Conservation (phyloP, 2,113 vertebrate genomes). For the Accipiter cooperii region DNA sequence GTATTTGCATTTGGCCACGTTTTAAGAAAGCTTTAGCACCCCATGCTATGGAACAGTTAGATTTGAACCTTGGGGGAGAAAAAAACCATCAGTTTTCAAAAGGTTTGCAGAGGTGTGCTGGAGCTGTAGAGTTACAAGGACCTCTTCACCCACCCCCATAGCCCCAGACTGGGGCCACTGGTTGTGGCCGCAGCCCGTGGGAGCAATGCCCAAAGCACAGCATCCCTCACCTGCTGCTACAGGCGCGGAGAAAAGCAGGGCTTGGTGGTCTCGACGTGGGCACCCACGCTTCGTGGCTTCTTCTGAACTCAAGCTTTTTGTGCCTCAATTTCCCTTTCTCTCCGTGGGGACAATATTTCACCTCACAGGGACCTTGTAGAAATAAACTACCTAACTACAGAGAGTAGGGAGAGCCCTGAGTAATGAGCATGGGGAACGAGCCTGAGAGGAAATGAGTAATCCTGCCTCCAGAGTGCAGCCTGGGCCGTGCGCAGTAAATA, state of each 20-base stretch:
- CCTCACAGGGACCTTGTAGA: not conserved
- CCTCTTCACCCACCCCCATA: not conserved
- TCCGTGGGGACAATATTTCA: not conserved
- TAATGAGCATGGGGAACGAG: not conserved
- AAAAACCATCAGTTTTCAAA: not conserved
- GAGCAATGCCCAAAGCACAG: not conserved
- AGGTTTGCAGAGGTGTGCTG: not conserved
- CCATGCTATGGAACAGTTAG: not conserved
- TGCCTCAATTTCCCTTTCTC: not conserved
- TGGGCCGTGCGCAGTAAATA: not conserved
- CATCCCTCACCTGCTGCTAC: not conserved
- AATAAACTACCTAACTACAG: not conserved
- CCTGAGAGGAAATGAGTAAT: conserved; percentile 23
- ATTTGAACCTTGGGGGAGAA: not conserved
- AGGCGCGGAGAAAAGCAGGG: not conserved
- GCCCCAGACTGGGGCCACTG: not conserved
- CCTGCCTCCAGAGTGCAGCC: not conserved
- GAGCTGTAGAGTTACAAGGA: not conserved
- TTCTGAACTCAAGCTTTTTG: not conserved
- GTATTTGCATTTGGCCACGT: not conserved
- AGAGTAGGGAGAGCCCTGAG: not conserved
- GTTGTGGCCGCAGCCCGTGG: not conserved
- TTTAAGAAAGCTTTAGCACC: not conserved
- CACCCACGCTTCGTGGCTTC: accelerated
- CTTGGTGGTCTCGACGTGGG: not conserved